Base-by-base conservation (phyloP, 1,140 invertebrate genomes). In the Nasonia vitripennis region DNA sequence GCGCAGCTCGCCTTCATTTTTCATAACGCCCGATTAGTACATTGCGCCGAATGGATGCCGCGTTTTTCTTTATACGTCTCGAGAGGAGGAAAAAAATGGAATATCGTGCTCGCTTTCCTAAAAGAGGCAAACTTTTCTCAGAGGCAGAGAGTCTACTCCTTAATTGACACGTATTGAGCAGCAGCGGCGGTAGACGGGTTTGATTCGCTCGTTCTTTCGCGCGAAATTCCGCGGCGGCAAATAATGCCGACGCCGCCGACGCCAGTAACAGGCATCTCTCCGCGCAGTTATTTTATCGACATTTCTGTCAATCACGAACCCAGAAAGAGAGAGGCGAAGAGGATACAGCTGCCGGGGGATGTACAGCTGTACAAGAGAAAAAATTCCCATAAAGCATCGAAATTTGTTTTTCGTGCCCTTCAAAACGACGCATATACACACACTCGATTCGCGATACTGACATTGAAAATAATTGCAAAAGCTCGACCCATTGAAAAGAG, bases 121-220 rank as follows among this genome's bases (percentile, higher is more conserved):
- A 79, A n/a, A 51, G 20, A 4, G 48, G 17, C 51, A 31, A 74
- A 77, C 31, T 83, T 83, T 51, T 17, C 51, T 41, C 17, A 5
- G 10, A 1, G 41, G 7, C 0, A 10, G 41, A 45, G 71, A 27
- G 27, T 27, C 27, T 31, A 68, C 7, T 68, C 81, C 75, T 78
- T 84, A 84, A 84, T 84, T 84, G 82, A 84, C 82, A 70, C 62
- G 74, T 84, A 84, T 70, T 17, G 62, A 78, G 74, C 62, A 75
- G 14, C 23, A 55, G 12, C n/a, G 67, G 14, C 31, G 20, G 14
- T 17, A 51, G 12, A 12, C 23, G 34, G 11, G 31, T n/a, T 62
- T 70, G n/a, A 34, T 74, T 82, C 37, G 12, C 20, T 20, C 31
- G 23, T 12, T 23, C 71, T 48, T 37, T 71, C 9, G 55, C 34